phyloP scores from a whole-genome alignment of 1,140 invertebrate species.

The Uloborus diversus region DNA sequence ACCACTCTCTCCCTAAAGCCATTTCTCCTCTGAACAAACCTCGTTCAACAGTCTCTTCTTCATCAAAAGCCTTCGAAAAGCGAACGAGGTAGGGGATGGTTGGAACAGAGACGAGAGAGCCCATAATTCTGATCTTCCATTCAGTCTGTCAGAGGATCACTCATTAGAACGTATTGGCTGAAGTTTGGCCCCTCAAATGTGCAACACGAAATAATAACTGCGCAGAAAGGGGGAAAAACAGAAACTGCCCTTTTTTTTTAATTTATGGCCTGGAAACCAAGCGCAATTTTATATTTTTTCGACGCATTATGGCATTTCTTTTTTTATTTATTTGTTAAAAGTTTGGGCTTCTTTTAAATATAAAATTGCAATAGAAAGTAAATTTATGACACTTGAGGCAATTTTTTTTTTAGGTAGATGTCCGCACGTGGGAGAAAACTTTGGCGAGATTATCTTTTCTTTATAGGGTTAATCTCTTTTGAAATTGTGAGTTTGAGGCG shows the following conservation, averaged over 20 bases:
- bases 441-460: background rate
- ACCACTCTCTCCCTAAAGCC: no score
- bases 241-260: slow-evolving; percentile 17
- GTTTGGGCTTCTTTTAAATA: background rate
- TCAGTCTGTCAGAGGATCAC: slow-evolving; percentile 45
- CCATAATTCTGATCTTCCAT: slow-evolving; percentile 38
- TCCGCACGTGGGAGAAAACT: background rate
- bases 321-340: no score
- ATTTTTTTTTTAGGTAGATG: no score
- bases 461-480: slow-evolving; percentile 26
- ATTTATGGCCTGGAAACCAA: slow-evolving; percentile 7
- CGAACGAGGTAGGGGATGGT: background rate
- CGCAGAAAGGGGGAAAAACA: background rate
- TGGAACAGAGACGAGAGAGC: slow-evolving; percentile 10
- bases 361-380: background rate
- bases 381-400: no score
- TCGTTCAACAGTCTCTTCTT: no score
- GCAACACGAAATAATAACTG: background rate
- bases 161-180: slow-evolving; percentile 50
- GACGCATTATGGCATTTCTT: background rate
- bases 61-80: background rate
- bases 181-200: slow-evolving; percentile 30
- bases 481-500: slow-evolving; percentile 24
- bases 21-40: no score
- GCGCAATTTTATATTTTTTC: background rate